Conservation (phyloP, 2,113 vertebrate species). For the Acrocephalus arundinaceus region DNA sequence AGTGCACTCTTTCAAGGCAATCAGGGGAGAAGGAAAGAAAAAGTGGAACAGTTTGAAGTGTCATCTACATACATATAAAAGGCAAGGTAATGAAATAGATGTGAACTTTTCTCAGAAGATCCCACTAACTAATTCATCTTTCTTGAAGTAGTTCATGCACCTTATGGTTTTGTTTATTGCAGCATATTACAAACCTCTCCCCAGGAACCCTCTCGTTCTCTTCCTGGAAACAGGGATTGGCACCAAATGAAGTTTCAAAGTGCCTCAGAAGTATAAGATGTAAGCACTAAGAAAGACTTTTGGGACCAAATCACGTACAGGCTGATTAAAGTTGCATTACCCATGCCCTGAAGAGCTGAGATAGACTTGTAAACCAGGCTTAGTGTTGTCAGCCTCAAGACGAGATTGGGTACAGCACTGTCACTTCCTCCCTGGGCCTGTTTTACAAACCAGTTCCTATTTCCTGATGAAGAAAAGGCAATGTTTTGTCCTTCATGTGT, state of each 20-base stretch:
- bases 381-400: not conserved
- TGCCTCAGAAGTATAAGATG: constrained; percentile 29
- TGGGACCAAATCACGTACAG: not conserved
- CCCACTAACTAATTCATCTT: constrained; percentile 33
- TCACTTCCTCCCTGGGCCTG: not conserved
- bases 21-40: not conserved
- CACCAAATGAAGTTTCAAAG: constrained; percentile 22
- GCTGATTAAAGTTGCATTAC: not conserved
- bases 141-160: constrained; percentile 58
- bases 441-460: not conserved
- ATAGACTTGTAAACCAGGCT: not conserved
- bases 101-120: constrained; percentile 18
- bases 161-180: constrained; percentile 62
- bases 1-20: constrained; percentile 6
- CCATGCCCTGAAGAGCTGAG: not conserved
- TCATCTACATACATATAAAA: constrained; percentile 32
- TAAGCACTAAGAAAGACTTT: constrained; percentile 12
- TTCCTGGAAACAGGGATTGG: constrained; percentile 10
- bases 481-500: not conserved
- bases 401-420: not conserved
- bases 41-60: not conserved
- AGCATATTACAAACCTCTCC: constrained; percentile 1
- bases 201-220: constrained; percentile 2
- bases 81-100: constrained; percentile 5
- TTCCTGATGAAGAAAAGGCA: not conserved